Percentiles rank a stretch among this genome's conserved stretches.
These are phyloP conservation scores for Empidonax traillii DNA, from an alignment of 2,113 vertebrate species.

Conservation along the genomic window DNA sequence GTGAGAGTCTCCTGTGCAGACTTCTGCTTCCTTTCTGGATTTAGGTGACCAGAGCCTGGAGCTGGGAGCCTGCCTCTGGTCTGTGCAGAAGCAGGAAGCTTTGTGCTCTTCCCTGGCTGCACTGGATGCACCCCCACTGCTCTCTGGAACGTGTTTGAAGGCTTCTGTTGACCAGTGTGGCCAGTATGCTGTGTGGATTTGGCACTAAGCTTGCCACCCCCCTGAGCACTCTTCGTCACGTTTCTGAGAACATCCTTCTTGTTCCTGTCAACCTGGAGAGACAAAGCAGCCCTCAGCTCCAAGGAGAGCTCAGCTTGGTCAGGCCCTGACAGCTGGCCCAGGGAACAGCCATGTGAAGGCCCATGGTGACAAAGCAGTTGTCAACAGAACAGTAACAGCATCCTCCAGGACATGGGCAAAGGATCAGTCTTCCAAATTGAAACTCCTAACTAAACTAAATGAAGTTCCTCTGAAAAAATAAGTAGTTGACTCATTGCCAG, in stretches of 20 bases:
- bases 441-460: not conserved
- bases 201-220: not conserved
- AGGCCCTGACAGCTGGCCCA: not conserved
- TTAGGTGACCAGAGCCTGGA: not conserved
- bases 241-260: not conserved
- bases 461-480: not conserved
- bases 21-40: not conserved
- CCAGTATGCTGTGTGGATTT: not conserved
- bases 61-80: not conserved
- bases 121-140: not conserved
- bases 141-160: not conserved
- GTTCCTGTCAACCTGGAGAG: slow-evolving; percentile 41
- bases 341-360: not conserved
- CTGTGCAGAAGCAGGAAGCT: not conserved
- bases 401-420: not conserved
- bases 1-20: not conserved
- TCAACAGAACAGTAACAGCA: not conserved
- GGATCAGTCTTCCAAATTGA: not conserved
- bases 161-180: not conserved
- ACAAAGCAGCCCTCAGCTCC: not conserved
- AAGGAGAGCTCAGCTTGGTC: not conserved
- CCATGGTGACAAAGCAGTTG: accelerated
- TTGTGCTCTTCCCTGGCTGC: not conserved
- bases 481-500: not conserved
- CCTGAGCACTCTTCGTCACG: not conserved